Evolutionary conservation across 2,797 vertebrate genomes (phyloP).

Genomic region (Rhinogobio ventralis): DNA sequence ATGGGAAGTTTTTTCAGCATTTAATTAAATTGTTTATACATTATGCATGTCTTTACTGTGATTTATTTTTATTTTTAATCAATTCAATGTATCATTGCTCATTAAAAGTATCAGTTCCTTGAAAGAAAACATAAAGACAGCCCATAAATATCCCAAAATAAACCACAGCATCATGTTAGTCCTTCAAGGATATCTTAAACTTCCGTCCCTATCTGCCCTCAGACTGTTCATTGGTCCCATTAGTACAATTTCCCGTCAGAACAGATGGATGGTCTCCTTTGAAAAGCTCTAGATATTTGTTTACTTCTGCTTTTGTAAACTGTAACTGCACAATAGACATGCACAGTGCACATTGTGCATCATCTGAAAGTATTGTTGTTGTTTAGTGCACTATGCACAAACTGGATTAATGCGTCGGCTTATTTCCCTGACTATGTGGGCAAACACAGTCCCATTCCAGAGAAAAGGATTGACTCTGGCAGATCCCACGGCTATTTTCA

Average conservation of each 20-base stretch:
- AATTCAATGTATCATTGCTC: not conserved
- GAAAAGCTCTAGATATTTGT: not conserved
- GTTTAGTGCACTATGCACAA: not conserved
- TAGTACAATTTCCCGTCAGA: slow-evolving; percentile 9
- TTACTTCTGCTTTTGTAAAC: slow-evolving; percentile 17
- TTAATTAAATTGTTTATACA: not conserved
- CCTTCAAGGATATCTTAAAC: not conserved
- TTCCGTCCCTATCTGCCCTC: not conserved
- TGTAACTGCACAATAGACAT: not conserved
- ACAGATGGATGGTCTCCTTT: slow-evolving; percentile 20
- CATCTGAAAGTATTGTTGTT: not conserved
- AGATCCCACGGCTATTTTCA: slow-evolving; percentile 40
- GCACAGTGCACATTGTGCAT: not conserved
- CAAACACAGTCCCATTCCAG: not conserved
- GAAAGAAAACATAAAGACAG: not conserved
- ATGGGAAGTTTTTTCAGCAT: not conserved
- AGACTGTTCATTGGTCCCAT: not conserved
- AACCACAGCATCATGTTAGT: not conserved
- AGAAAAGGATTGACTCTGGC: slow-evolving; percentile 36
- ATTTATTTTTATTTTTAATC: not conserved
- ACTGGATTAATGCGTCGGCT: not conserved
- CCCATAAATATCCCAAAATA: not conserved
- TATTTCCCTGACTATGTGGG: slow-evolving; percentile 23
- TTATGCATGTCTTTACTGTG: not conserved
- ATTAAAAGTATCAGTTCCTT: not conserved